Conservation (phyloP, 2,113 vertebrate genomes). For the Campylorhamphus procurvoides region DNA sequence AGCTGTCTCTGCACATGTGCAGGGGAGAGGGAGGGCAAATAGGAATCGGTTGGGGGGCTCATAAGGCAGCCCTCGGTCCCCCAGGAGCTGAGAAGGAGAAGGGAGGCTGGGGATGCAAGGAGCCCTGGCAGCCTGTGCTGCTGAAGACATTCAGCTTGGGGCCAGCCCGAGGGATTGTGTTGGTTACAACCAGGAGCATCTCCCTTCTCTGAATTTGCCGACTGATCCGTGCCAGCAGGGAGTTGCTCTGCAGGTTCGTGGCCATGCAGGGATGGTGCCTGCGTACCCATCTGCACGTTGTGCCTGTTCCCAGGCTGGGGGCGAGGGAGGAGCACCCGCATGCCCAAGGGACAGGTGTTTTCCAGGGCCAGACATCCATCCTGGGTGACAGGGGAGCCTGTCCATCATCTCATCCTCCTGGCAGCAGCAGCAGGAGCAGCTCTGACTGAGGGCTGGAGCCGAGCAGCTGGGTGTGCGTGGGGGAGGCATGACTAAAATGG, state of each 20-base stretch:
- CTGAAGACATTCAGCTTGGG: not conserved
- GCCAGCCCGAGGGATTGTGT: accelerated
- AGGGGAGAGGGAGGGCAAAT: not conserved
- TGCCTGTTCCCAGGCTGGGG: not conserved
- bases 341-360: not conserved
- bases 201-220: not conserved
- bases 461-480: not conserved
- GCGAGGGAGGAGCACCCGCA: accelerated
- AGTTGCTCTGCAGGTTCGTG: not conserved
- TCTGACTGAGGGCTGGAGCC: not conserved
- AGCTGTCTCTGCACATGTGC: not conserved
- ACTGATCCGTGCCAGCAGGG: not conserved
- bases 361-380: not conserved
- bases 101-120: not conserved
- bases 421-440: not conserved
- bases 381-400: not conserved
- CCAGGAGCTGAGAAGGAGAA: not conserved
- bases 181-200: not conserved
- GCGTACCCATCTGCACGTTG: accelerated
- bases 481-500: not conserved
- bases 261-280: not conserved
- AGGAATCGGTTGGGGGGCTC: not conserved
- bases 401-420: accelerated
- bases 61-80: accelerated
- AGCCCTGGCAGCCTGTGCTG: not conserved